Conservation (phyloP, 2,888 invertebrate species). For the Pterostichus niger region DNA sequence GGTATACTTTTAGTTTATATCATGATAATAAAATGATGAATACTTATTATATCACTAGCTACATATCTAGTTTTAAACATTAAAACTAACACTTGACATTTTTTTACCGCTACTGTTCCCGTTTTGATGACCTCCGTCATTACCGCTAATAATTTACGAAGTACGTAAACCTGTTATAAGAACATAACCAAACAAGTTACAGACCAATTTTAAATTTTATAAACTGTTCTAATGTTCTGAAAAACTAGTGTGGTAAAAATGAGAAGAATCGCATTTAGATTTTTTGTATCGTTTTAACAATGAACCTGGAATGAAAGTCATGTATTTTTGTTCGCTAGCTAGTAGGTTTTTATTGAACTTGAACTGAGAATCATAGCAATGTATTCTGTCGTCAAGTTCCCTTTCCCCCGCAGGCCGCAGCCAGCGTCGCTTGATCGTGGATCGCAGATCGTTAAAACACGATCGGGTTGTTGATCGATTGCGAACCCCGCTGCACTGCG, state of each 20-base stretch:
- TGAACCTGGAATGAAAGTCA: too few species aligned
- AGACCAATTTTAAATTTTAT: too few species aligned
- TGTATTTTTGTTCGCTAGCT: not conserved
- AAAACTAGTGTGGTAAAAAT: too few species aligned
- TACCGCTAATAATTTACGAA: conserved; percentile 34
- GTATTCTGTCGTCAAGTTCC: not conserved
- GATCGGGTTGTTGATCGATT: conserved; percentile 58
- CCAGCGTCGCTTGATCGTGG: not conserved
- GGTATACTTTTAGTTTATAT: too few species aligned
- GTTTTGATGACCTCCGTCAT: conserved; percentile 42
- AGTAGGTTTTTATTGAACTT: not conserved
- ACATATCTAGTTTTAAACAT: too few species aligned
- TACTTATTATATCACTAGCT: too few species aligned
- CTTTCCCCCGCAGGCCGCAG: not conserved
- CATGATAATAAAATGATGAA: too few species aligned
- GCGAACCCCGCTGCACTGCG: conserved; percentile 20
- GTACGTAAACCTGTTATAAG: not conserved
- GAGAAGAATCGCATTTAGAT: not conserved
- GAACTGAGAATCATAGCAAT: conserved; percentile 1
- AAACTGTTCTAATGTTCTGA: too few species aligned
- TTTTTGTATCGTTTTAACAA: not conserved
- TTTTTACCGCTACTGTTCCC: conserved; percentile 54
- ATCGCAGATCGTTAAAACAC: conserved; percentile 51
- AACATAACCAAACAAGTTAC: too few species aligned
- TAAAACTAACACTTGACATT: conserved; percentile 19